These are phyloP conservation scores for Choreutis nemorana DNA, from an alignment of 2,888 invertebrate species.

Conservation along the genomic window DNA sequence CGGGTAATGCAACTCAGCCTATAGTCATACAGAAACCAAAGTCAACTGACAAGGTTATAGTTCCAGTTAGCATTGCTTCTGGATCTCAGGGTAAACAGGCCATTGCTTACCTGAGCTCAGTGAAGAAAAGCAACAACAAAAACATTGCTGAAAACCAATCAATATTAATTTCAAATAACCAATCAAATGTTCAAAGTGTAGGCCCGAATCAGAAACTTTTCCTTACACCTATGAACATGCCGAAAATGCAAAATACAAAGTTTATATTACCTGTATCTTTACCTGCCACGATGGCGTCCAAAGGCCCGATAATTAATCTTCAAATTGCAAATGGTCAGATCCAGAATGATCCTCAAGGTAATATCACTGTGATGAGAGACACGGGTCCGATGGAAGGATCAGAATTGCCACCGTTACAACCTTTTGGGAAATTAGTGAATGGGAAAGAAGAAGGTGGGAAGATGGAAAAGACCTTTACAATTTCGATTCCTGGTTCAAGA, in stretches of 20 bases:
- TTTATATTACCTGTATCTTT: constrained; percentile 58
- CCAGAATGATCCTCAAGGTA: constrained; percentile 67
- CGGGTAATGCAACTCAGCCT: constrained; percentile 50
- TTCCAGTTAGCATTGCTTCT: constrained; percentile 54
- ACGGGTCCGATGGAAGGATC: constrained; percentile 28
- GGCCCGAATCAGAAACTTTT: constrained; percentile 68
- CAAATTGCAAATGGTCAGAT: constrained; percentile 74
- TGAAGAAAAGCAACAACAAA: constrained; percentile 55
- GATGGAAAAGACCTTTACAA: constrained; percentile 40
- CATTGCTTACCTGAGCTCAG: constrained; percentile 62
- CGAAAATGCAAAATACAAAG: constrained; percentile 64
- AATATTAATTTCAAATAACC: constrained; percentile 54
- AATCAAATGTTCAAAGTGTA: constrained; percentile 37
- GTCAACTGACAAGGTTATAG: constrained; percentile 51
- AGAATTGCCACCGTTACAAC: constrained; percentile 53
- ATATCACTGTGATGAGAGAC: constrained; percentile 69
- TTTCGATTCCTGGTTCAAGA: constrained; percentile 54
- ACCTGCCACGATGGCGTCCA: constrained; percentile 63
- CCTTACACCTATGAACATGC: constrained; percentile 65
- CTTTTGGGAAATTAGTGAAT: constrained; percentile 39
- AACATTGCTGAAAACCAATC: constrained; percentile 46
- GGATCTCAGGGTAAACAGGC: constrained; percentile 48
- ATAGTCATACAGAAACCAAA: constrained; percentile 68
- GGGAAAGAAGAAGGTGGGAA: constrained; percentile 42
- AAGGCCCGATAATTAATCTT: constrained; percentile 70